These are phyloP conservation scores for Drosophila nigritarsus DNA, from an alignment of 2,888 invertebrate species.

Conservation along the genomic window DNA sequence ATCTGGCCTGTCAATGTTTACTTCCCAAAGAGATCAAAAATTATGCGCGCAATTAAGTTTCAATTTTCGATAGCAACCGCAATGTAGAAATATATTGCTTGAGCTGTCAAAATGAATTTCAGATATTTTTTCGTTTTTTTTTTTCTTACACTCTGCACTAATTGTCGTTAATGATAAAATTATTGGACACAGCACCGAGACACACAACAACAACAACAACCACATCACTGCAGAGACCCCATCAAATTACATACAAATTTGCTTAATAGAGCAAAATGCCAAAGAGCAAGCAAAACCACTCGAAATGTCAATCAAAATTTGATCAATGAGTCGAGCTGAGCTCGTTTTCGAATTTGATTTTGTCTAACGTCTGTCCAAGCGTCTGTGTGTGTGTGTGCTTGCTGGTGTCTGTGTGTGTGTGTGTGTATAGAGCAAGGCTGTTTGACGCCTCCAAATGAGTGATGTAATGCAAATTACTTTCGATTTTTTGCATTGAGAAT, in stretches of 20 bases:
- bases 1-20: conserved; percentile 19
- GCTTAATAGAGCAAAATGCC: conserved; percentile 69
- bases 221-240: conserved; percentile 20
- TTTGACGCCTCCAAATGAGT: conserved; percentile 69
- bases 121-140: conserved; percentile 17
- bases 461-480: conserved; percentile 81
- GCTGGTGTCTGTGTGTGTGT: conserved; percentile 2
- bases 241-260: conserved; percentile 60
- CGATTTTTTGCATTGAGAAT: conserved; percentile 47
- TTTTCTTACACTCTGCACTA: conserved; percentile 42
- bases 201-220: conserved; percentile 11
- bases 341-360: conserved; percentile 46
- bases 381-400: conserved; percentile 30
- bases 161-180: conserved; percentile 78
- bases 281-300: conserved; percentile 66
- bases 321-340: conserved; percentile 70
- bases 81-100: conserved; percentile 46
- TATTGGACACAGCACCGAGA: conserved; percentile 50
- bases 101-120: conserved; percentile 52
- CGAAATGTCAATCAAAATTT: conserved; percentile 78
- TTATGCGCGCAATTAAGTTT: conserved; percentile 58
- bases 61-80: conserved; percentile 45
- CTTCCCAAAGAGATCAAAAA: conserved; percentile 35
- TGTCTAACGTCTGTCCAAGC: conserved; percentile 28
- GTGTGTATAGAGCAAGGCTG: conserved; percentile 63